phyloP scores from a whole-genome alignment of 2,113 vertebrate genomes.

The Eurystomus gularis region DNA sequence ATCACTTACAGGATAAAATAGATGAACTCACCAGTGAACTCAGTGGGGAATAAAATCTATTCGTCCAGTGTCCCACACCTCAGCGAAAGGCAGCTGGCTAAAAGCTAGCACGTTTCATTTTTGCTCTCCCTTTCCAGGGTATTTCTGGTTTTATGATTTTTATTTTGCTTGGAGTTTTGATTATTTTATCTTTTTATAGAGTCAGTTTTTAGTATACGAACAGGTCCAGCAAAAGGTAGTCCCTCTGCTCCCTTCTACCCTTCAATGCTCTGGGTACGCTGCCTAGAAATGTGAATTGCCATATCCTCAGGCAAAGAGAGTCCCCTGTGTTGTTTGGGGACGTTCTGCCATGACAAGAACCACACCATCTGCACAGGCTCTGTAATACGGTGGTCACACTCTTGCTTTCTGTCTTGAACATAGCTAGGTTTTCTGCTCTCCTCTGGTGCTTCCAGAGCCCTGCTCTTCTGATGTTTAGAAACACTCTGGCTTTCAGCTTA shows the following conservation, averaged over 20 bases:
- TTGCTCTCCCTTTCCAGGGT: neutral
- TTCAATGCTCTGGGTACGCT: neutral
- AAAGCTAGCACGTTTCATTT: neutral
- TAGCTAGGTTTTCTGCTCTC: neutral
- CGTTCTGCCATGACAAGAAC: neutral
- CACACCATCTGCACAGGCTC: neutral
- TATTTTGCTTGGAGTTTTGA: neutral
- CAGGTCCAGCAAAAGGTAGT: neutral
- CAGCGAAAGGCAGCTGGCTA: neutral
- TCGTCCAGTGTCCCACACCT: neutral
- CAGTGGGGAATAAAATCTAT: neutral
- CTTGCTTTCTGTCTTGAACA: neutral
- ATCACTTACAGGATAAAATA: neutral
- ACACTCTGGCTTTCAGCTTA: neutral
- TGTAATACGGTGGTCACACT: neutral
- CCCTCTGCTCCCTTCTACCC: neutral
- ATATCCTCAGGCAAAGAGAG: neutral
- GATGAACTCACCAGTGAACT: neutral
- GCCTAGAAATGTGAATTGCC: neutral
- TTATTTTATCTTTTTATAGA: neutral
- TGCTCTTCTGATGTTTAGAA: neutral
- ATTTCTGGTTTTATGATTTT: neutral
- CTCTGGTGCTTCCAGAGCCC: neutral
- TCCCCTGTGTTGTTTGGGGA: neutral
- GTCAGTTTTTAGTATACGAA: neutral